phyloP scores from a whole-genome alignment of 2,113 vertebrate genomes.

The Lepidothrix coronata region DNA sequence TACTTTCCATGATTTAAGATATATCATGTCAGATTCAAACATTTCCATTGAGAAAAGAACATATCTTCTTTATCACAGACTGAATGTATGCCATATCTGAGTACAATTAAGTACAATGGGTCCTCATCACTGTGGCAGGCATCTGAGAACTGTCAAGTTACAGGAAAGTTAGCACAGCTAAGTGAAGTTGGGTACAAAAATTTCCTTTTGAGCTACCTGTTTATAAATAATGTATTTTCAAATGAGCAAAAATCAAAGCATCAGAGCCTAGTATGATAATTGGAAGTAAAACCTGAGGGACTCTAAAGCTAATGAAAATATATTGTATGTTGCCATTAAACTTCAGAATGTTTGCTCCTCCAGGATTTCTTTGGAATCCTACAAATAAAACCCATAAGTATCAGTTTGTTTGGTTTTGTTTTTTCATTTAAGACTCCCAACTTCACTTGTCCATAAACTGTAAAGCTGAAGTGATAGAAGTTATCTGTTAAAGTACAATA shows the following conservation, averaged over 20 bases:
- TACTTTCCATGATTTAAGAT: conserved; percentile 48
- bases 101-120: background rate
- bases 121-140: background rate
- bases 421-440: background rate
- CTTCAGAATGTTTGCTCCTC: background rate
- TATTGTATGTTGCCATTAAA: background rate
- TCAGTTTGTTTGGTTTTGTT: background rate
- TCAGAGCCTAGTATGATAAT: background rate
- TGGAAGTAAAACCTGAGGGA: background rate
- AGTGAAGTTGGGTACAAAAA: background rate
- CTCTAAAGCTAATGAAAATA: background rate
- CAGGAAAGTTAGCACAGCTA: background rate
- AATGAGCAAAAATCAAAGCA: background rate
- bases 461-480: background rate
- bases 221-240: background rate
- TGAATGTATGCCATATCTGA: background rate
- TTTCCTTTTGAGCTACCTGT: background rate
- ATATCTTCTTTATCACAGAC: background rate
- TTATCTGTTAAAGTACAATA: background rate
- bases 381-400: background rate
- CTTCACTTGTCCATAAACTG: background rate
- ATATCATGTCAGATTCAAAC: conserved; percentile 11
- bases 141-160: background rate
- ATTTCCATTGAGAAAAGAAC: conserved; percentile 28
- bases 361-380: background rate